These are phyloP conservation scores for Gymnocypris eckloni DNA, from an alignment of 2,797 vertebrate species.

Conservation along the genomic window DNA sequence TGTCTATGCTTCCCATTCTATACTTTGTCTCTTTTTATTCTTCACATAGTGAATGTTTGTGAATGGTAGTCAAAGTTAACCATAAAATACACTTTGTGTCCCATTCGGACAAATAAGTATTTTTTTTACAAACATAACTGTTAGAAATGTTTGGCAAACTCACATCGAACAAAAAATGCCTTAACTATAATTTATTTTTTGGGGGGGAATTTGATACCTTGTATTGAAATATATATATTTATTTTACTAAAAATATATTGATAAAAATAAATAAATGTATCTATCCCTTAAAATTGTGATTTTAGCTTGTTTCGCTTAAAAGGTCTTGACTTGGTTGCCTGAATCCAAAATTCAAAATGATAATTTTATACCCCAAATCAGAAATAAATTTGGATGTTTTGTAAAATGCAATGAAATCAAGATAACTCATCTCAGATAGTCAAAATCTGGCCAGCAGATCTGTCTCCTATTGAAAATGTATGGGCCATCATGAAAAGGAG, in stretches of 20 bases:
- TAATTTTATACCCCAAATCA: not conserved
- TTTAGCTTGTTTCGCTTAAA: not conserved
- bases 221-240: no score
- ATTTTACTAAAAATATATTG: no score
- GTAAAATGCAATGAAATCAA: no score
- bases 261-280: no score
- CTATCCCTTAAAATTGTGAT: not conserved
- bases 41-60: not conserved
- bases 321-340: not conserved
- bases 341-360: not conserved
- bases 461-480: no score
- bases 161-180: not conserved
- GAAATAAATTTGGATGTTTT: no score
- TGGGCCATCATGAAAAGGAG: no score
- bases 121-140: not conserved
- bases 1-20: not conserved
- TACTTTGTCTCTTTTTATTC: not conserved
- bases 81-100: slow-evolving; percentile 8
- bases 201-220: no score
- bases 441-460: no score
- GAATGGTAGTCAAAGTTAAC: slow-evolving; percentile 35
- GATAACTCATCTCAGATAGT: no score
- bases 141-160: not conserved
- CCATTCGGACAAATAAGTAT: not conserved
- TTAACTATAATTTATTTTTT: no score